Base-by-base conservation (phyloP, 2,113 vertebrate genomes). In the Psilopogon haemacephalus region DNA sequence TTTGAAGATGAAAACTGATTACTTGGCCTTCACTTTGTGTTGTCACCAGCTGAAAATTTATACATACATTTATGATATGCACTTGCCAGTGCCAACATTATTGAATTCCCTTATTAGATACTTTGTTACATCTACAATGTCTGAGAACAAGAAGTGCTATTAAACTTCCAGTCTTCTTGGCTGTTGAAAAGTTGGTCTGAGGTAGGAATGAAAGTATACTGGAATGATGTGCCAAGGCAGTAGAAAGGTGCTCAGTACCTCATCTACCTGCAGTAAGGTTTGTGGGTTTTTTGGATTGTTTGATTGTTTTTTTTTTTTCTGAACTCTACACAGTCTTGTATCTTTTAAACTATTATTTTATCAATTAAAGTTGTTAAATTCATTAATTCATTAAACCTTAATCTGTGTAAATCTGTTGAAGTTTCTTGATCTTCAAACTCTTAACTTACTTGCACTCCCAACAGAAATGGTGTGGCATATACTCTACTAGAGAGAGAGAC, bases 341-440 rank as follows among this genome's bases (percentile, higher is more conserved):
- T 69, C 52, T 93, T 80, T 74, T 77, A 90, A 91, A 79, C 27
- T 83, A 72, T 74, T 67, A 88, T 80, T 84, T 79, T 15, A 12
- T 15, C 79, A 90, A 59, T 91, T 84, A 92, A 94, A 19, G 37
- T 54, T 78, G 44, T 91, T 93, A 83, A 70, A 87, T 75, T 67
- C 48, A 91, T 90, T 84, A 67, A 63, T 71, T 78, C 40, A 67
- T 95, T 93, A 91, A 62, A 77, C 37, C 42, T 90, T 79, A 85
- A 60, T 83, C 24, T 48, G 17, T 56, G 17, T 59, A 87, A 94
- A 90, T 86, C 68, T 86, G 35, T 52, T 88, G 56, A 86, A 91
- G 64, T 83, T 81, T 55, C 76, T 84, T 84, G 73, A 90, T 93
- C 73, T 82, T 82, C 84, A 82, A 28, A 80, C 85, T 60, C 74